Base-by-base conservation (phyloP, 2,888 invertebrate genomes). In the Adineta ricciae region DNA sequence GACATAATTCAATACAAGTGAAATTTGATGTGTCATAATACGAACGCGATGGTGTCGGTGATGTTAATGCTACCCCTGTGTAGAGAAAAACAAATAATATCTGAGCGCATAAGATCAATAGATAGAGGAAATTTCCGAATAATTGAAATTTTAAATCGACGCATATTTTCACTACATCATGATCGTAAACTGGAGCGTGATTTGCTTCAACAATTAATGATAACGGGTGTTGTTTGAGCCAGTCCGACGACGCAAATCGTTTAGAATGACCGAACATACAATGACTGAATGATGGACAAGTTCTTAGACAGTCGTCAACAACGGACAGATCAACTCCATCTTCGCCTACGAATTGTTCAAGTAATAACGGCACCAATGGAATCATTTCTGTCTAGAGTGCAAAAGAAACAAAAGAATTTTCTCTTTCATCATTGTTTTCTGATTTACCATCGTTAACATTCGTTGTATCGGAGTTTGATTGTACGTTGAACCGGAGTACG, bases 111-210 rank as follows among this genome's bases (percentile, higher is more conserved):
- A 78, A 78, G 9, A 78, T 78, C 3, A 78, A n/a, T 9, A 78
- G 32, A 78, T 78, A 78, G 24, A 78, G 14, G 41, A 78, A 78
- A 78, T 78, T 78, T 41, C 78, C 78, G n/a, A 78, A 78, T 78
- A 78, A 78, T 78, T 41, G 78, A 78, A 78, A 78, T 41, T 78
- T 78, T 78, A 78, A 78, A 78, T 78, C 78, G 9, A 78, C 78
- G 41, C 78, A 78, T 7, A 78, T 78, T 78, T 78, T 78, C 2
- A 78, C 78, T n/a, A 78, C n/a, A 41, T 78, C 78, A n/a, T 78
- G 78, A 78, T 78, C 41, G n/a, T 78, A 78, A 24, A 78, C 78
- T 16, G 78, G 78, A 24, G 78, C 78, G n/a, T 78, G 78, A 78
- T 78, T 78, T 16, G 41, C 78, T 78, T 78, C 78, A 14, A 41